Evolutionary conservation across 1,140 invertebrate species (phyloP).

Genomic region (Stegodyphus dumicola): DNA sequence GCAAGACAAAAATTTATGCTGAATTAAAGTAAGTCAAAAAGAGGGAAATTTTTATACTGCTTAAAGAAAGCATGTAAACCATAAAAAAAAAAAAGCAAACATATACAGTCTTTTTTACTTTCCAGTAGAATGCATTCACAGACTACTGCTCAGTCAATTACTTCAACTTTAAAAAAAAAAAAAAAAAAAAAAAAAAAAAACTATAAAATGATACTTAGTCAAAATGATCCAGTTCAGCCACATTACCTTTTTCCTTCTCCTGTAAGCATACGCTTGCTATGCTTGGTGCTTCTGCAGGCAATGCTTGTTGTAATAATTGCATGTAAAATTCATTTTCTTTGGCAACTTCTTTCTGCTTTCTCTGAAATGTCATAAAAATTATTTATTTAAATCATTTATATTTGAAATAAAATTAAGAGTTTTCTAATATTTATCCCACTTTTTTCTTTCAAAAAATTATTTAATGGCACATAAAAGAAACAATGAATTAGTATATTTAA

Average conservation of each 20-base stretch:
- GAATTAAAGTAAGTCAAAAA: too few relatives aligned
- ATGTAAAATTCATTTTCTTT: constrained; percentile 97
- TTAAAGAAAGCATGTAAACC: too few relatives aligned
- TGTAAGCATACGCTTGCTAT: constrained; percentile 56
- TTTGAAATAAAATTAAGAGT: too few relatives aligned
- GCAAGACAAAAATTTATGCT: too few relatives aligned
- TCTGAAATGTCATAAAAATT: constrained; percentile 69
- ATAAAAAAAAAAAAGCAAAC: constrained; percentile 4
- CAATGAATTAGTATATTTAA: too few relatives aligned
- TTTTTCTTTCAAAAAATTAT: too few relatives aligned
- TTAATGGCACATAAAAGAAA: too few relatives aligned
- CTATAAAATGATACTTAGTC: not conserved
- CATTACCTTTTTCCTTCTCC: constrained; percentile 63
- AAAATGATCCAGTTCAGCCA: not conserved
- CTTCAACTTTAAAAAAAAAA: not conserved
- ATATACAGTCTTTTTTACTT: not conserved
- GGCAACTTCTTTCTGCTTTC: constrained; percentile 91
- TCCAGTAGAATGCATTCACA: not conserved
- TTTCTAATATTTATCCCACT: too few relatives aligned
- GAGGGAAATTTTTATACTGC: too few relatives aligned
- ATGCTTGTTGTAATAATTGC: constrained; percentile 89
- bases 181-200: not conserved
- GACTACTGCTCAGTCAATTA: not conserved
- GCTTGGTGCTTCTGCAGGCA: constrained; percentile 74
- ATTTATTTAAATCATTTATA: too few relatives aligned